These are phyloP conservation scores for Chrysolina oricalcia DNA, from an alignment of 2,888 invertebrate species.

Conservation along the genomic window DNA sequence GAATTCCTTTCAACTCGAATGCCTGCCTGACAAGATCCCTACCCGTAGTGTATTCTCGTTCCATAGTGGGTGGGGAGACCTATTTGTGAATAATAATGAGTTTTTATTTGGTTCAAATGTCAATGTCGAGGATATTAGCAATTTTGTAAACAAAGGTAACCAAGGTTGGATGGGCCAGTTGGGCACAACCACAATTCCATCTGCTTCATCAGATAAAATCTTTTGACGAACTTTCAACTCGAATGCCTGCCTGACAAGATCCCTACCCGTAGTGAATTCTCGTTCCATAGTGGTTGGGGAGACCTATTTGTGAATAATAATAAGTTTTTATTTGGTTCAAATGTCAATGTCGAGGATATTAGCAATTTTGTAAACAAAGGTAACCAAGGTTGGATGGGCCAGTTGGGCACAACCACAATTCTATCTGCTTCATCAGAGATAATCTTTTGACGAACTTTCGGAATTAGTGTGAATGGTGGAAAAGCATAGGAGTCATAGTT, in stretches of 20 bases:
- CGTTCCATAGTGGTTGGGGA: constrained; percentile 5
- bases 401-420: background rate
- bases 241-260: constrained; percentile 16
- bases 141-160: constrained; percentile 28
- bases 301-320: constrained; percentile 26
- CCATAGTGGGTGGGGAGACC: constrained; percentile 18
- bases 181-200: too few relatives aligned
- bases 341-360: background rate
- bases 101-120: background rate
- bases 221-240: constrained; percentile 3
- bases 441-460: constrained; percentile 20
- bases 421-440: background rate
- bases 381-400: constrained; percentile 33
- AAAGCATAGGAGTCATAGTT: constrained; percentile 28
- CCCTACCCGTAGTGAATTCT: background rate
- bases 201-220: too few relatives aligned
- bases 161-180: constrained; percentile 31
- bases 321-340: background rate
- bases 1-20: constrained; percentile 1
- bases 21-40: constrained; percentile 15
- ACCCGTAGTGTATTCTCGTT: background rate
- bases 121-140: constrained; percentile 4
- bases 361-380: constrained; percentile 25
- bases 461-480: constrained; percentile 21
- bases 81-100: constrained; percentile 19